Evolutionary conservation across 2,113 vertebrate species (phyloP), one percentile per base, ranked within the genome.

Genomic region (Sialia sialis): DNA sequence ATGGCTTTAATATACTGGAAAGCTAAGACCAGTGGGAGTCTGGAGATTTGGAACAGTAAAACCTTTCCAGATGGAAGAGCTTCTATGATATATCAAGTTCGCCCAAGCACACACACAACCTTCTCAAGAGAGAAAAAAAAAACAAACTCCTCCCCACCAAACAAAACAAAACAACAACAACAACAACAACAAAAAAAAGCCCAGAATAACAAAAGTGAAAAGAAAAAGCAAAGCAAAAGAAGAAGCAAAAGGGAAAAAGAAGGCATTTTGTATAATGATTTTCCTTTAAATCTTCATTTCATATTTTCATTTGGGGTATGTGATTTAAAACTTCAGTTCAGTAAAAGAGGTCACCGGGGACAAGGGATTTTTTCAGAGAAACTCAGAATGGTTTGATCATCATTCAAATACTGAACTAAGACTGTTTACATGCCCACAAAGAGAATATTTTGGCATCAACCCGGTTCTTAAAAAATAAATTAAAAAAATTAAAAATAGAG

Each of bases 31-130:
- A 72, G 14, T 73, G 13, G 36, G 80, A 78, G 52, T 25, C 43
- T 75, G 44, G 73, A 95, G 81, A 84, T 92, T 92, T 92, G 59
- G 41, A 93, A 78, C 38, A 62, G 27, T 78, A 89, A 94, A 84
- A 86, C 4, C 69, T 79, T 66, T 85, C 58, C 62, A 94, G 62
- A 62, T 69, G 27, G 77, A 78, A 89, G 90, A 94, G 29, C 56
- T 84, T 74, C 38, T 72, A 34, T 4, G 12, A 85, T 91, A 91
- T 72, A 94, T 89, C 62, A 85, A 38, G n/a, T 62, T 91, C 30
- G 73, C 29, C 91, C 49, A 83, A 51, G 43, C 38, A 94, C 7
- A 91, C 51, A 74, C 27, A 41, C 4, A 62, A 22, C 2, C 13
- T 84, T 91, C 69, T 38, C 10, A 67, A 74, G 27, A 17, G 41